Evolutionary conservation across 2,888 invertebrate genomes (phyloP), one percentile per base, ranked within the genome.

Genomic region (Lepidocyrtinus sp.): DNA sequence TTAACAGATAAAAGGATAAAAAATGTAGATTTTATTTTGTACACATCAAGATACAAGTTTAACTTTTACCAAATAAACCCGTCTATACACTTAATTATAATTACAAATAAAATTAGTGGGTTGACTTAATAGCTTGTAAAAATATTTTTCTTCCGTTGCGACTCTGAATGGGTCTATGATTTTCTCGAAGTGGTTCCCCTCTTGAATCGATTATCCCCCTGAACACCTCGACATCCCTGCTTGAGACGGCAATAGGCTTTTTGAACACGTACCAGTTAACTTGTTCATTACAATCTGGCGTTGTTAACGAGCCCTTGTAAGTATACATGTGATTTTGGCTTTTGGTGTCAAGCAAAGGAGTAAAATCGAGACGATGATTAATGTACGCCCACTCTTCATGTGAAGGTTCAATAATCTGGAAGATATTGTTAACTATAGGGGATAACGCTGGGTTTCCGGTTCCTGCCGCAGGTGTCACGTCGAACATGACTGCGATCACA

Each of bases 181-280:
- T 79, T 21, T 63, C 69, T 9, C 15, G 46, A 0, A 79, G 64
- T 15, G 17, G 36, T 0, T 74, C 69, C 0, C 74, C 79, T 36
- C 59, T 9, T 15, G 21, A 55, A 22, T 79, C 79, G 9, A 26
- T 26, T 12, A 79, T 15, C n/a, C 26, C 62, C n/a, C 79, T 21
- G 73, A 79, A 79, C 1, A 17, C 63, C 0, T 74, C 25, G 1
- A 69, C 79, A 17, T 79, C 79, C 12, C 26, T 69, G 26, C 27
- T 73, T n/a, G 73, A 63, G n/a, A 79, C 64, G 25, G 73, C 69
- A 3, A 79, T 74, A 0, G 79, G 73, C 17, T 27, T 73, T 36
- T 79, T 68, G 69, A 79, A 69, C 55, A 79, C 79, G 46, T 64
- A 79, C 79, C 79, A 79, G 17, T 73, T 74, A 12, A 79, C 79